phyloP scores from a whole-genome alignment of 2,797 vertebrate genomes.

The Centroberyx gerrardi region DNA sequence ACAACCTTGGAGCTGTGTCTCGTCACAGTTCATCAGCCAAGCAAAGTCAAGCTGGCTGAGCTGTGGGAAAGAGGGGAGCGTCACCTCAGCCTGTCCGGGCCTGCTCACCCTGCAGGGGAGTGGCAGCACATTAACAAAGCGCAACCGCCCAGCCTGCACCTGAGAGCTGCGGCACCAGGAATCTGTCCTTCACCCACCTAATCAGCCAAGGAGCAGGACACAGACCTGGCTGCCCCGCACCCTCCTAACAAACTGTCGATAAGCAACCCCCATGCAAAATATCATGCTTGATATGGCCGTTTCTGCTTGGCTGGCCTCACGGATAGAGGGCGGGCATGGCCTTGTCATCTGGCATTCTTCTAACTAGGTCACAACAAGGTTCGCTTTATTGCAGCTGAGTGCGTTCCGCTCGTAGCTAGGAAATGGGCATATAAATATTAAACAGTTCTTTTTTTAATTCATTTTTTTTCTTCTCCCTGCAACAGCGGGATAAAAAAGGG shows the following conservation, averaged over 20 bases:
- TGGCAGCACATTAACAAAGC: conserved; percentile 71
- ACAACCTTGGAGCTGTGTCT: conserved; percentile 81
- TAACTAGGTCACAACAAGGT: conserved; percentile 86
- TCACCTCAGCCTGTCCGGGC: conserved; percentile 76
- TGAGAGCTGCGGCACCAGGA: conserved; percentile 20
- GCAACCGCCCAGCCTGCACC: conserved; percentile 24
- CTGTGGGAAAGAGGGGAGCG: conserved; percentile 67
- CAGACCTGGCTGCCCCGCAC: conserved; percentile 46
- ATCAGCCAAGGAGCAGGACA: conserved; percentile 69
- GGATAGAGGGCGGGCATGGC: conserved; percentile 63
- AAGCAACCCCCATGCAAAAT: conserved; percentile 63
- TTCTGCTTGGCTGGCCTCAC: conserved; percentile 76
- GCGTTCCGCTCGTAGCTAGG: conserved; percentile 72
- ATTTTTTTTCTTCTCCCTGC: conserved; percentile 22
- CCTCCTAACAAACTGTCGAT: conserved; percentile 69
- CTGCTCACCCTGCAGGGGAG: conserved; percentile 70
- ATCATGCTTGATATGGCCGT: conserved; percentile 51
- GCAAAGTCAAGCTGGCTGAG: conserved; percentile 72
- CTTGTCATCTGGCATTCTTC: conserved; percentile 75
- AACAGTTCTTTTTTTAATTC: conserved; percentile 66
- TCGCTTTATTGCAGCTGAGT: conserved; percentile 83
- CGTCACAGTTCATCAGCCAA: conserved; percentile 80
- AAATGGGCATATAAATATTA: conserved; percentile 84
- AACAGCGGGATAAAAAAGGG: conserved; percentile 59
- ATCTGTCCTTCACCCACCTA: conserved; percentile 77